Base-by-base conservation (phyloP, 2,888 invertebrate genomes). In the Ochlodes sylvanus region DNA sequence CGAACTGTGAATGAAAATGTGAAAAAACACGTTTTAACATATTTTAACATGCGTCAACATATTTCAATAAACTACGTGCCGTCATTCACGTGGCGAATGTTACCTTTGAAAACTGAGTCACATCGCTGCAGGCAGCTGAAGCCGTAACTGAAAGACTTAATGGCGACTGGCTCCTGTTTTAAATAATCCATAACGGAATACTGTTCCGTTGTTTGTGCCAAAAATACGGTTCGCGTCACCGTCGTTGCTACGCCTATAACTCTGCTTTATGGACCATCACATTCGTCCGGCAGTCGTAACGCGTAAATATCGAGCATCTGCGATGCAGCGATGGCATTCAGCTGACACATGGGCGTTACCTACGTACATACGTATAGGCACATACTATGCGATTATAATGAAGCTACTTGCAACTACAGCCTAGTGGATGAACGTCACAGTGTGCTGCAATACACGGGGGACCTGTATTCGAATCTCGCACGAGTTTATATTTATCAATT, bases 221-320 rank as follows among this genome's bases (percentile, higher is more conserved):
- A 88, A 88, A 89, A 90, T 90, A 90, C 81, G 78, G 83, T 84
- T 86, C 84, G 86, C 86, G 86, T 86, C 86, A 86, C 80, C 79
- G 83, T 76, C 72, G 77, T 77, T 78, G 78, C 77, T 80, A 75
- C 80, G 84, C 82, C 80, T 84, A 83, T 83, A 80, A 81, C 83
- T 82, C 77, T 79, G 80, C 85, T 91, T 92, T 91, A 90, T 90
- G 88, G 82, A 78, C 86, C 90, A 85, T 89, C 85, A 79, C 83
- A 79, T 75, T 77, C 87, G 88, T 85, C 88, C 88, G 87, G 85
- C 82, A 76, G 79, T 88, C 88, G 84, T 66, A 67, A 61, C 61
- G 54, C 61, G 61, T 90, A 88, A 92, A 91, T 75, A 74, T 76
- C 71, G 68, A 71, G 72, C 88, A 87, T 86, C 86, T 86, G 85